Evolutionary conservation across 2,888 invertebrate genomes (phyloP).

Genomic region (Orchesella flavescens): DNA sequence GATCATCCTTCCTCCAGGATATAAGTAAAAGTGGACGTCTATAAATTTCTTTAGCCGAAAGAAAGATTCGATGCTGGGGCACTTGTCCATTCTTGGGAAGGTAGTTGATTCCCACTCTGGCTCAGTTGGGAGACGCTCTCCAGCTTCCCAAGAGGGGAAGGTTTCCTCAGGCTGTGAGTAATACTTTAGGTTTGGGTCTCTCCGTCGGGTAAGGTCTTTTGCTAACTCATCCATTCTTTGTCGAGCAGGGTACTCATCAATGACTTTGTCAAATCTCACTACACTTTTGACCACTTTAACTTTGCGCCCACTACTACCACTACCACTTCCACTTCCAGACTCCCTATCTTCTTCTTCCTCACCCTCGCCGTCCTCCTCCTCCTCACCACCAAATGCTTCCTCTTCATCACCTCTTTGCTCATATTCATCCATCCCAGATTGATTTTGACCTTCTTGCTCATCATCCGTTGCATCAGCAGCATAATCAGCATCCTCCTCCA

Average conservation of each 20-base stretch:
- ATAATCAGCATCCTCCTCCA: too few species aligned
- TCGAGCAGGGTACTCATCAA: constrained; percentile 43
- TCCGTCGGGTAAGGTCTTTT: neutral
- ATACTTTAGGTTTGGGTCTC: constrained; percentile 32
- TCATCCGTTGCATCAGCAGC: too few species aligned
- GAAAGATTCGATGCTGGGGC: constrained; percentile 69
- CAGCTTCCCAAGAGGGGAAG: neutral
- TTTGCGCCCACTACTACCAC: neutral
- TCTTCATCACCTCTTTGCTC: neutral
- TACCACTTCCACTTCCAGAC: too few species aligned
- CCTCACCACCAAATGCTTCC: neutral
- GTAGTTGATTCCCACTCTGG: constrained; percentile 28
- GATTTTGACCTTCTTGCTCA: too few species aligned
- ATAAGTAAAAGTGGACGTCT: constrained; percentile 64
- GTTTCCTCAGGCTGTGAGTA: constrained; percentile 17
- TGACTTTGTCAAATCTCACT: constrained; percentile 34
- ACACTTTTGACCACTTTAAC: constrained; percentile 1
- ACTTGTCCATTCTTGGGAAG: constrained; percentile 59
- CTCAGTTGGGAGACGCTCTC: constrained; percentile 29
- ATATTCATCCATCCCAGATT: too few species aligned
- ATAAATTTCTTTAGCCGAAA: constrained; percentile 60
- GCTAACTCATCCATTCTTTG: constrained; percentile 34
- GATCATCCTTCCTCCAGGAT: constrained; percentile 65
- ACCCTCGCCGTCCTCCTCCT: neutral
- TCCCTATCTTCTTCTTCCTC: neutral